Base-by-base conservation (phyloP, 2,888 invertebrate species). In the Trilocha varians region DNA sequence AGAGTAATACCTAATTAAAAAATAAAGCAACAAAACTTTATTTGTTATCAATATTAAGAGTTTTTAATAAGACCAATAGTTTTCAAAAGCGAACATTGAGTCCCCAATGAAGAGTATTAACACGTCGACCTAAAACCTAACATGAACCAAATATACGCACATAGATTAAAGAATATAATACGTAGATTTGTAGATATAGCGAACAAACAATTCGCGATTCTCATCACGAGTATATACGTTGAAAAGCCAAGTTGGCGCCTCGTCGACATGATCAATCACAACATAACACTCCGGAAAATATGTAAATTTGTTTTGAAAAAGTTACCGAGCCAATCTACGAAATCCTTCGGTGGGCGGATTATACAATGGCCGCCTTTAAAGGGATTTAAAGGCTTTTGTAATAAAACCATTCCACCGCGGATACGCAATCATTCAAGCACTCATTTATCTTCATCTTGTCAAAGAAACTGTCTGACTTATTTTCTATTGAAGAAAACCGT, bases 291-390 rank as follows among this genome's bases (percentile, higher is more conserved):
- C 53, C 56, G 54, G 58, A 57, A 66, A 75, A 70, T 70, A 73
- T 73, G 74, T 66, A 73, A 75, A 77, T 77, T 73, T 72, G 70
- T 71, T 76, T 68, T 64, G 64, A 61, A 68, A 71, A 77, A 71
- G 71, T 75, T 73, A 62, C 59, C 57, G 62, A 58, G 54, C 64
- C 70, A 69, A 74, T 72, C 68, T 67, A 55, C 50, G 52, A 59
- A 57, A 66, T 65, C 65, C 65, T 57, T 55, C 53, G 47, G 51
- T 43, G 48, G 48, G 41, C 44, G 62, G 69, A 72, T 71, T 69
- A 71, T 38, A 34, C 34, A 42, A 46, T 48, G 53, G 49, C 54
- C 45, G 52, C 52, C 47, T 50, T 57, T 57, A 53, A 57, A 59
- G 62, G 59, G 68, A 59, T 65, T 68, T 62, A 61, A 65, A 67